Percentiles rank a stretch among this genome's conserved stretches.
Evolutionary conservation across 2,113 vertebrate genomes (phyloP).

Genomic region (Mohoua ochrocephala): DNA sequence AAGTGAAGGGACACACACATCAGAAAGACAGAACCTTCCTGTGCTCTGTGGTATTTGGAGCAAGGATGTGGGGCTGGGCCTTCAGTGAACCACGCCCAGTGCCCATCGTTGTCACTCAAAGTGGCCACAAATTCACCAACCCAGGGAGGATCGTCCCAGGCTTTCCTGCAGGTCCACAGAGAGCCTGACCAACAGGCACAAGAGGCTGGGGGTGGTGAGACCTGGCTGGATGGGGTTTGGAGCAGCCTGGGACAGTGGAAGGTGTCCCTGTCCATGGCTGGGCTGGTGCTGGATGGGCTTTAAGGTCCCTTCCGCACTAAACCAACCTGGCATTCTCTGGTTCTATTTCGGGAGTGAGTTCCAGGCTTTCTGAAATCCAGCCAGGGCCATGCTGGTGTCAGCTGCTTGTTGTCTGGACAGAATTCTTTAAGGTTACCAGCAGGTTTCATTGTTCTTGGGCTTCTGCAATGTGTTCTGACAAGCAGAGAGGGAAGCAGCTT

Average conservation of each 20-base stretch:
- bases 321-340: background rate
- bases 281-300: background rate
- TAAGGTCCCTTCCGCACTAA: background rate
- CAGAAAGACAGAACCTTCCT: background rate
- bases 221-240: background rate
- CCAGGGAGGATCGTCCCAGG: background rate
- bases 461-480: background rate
- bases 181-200: background rate
- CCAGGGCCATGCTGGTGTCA: background rate
- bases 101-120: fast-evolving
- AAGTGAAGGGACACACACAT: background rate
- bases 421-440: background rate
- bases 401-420: background rate
- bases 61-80: background rate
- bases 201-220: background rate
- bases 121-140: background rate
- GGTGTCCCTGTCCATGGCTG: background rate
- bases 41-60: background rate
- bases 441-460: background rate
- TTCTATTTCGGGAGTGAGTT: background rate
- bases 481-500: background rate
- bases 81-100: background rate
- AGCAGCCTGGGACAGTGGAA: background rate
- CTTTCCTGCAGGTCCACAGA: background rate
- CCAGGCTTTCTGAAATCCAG: background rate